These are phyloP conservation scores for Stigmatopora nigra DNA, from an alignment of 2,113 vertebrate genomes.

Conservation along the genomic window DNA sequence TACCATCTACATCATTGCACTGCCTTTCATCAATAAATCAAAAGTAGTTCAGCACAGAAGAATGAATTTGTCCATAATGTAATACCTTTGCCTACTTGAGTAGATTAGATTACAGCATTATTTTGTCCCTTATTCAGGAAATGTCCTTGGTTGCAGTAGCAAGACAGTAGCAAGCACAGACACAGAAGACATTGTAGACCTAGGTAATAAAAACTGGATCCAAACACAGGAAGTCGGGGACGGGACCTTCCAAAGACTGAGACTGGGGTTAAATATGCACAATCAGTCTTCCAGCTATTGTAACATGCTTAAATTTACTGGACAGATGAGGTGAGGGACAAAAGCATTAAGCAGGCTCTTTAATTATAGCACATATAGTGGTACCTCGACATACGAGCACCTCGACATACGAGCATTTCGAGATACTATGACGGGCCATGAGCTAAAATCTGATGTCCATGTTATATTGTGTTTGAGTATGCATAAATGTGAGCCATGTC, in stretches of 20 bases:
- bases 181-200: too few species aligned
- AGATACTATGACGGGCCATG: too few species aligned
- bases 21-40: slow-evolving; percentile 61
- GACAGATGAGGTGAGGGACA: slow-evolving; percentile 7
- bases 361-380: slow-evolving; percentile 15
- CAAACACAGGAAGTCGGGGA: too few species aligned
- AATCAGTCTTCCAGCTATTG: too few species aligned
- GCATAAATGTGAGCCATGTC: slow-evolving; percentile 17
- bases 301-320: background rate
- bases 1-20: slow-evolving; percentile 28
- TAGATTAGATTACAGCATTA: slow-evolving; percentile 21
- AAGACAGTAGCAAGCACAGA: too few species aligned
- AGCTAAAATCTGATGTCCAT: slow-evolving; percentile 6
- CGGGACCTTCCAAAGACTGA: slow-evolving; percentile 16
- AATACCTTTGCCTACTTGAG: slow-evolving; percentile 60
- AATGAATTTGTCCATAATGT: slow-evolving; percentile 57
- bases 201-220: too few species aligned
- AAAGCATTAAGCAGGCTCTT: slow-evolving; percentile 14
- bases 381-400: too few species aligned
- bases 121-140: too few species aligned
- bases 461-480: slow-evolving; percentile 20
- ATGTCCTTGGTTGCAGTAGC: too few species aligned
- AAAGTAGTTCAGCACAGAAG: slow-evolving; percentile 29
- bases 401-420: too few species aligned
- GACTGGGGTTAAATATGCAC: slow-evolving; percentile 30